Conservation (phyloP, 1,140 invertebrate genomes). For the Nilaparvata lugens region DNA sequence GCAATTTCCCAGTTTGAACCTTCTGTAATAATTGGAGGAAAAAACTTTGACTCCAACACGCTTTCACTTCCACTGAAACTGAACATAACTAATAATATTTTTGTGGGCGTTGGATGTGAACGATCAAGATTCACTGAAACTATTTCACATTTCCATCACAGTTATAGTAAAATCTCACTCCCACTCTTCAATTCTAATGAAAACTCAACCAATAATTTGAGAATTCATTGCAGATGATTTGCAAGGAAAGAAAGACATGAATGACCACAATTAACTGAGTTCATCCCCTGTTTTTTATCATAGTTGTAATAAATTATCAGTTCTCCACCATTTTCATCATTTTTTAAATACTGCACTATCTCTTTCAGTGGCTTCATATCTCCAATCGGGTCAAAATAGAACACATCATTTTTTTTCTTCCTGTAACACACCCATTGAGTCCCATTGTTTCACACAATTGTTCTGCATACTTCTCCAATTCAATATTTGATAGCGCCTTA, state of each 20-base stretch:
- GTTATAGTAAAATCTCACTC: too few relatives aligned
- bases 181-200: too few relatives aligned
- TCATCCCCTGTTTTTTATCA: not conserved
- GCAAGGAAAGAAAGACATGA: slow-evolving; percentile 1
- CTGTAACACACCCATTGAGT: slow-evolving; percentile 33
- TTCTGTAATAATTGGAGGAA: too few relatives aligned
- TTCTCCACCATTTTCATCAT: not conserved
- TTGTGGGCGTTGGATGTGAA: too few relatives aligned
- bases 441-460: slow-evolving; percentile 15
- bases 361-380: slow-evolving; percentile 6
- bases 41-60: too few relatives aligned
- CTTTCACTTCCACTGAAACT: too few relatives aligned
- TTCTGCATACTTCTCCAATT: not conserved
- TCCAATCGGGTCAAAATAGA: slow-evolving; percentile 12
- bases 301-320: slow-evolving; percentile 7
- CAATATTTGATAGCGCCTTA: slow-evolving; percentile 8
- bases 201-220: too few relatives aligned
- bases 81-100: too few relatives aligned
- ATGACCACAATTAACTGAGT: slow-evolving; percentile 9
- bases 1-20: too few relatives aligned
- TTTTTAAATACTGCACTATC: not conserved
- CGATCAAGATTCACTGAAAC: too few relatives aligned
- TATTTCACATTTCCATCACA: too few relatives aligned
- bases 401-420: slow-evolving; percentile 20
- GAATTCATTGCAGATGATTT: too few relatives aligned